These are phyloP conservation scores for Eublepharis macularius DNA, from an alignment of 2,113 vertebrate species.

Conservation along the genomic window DNA sequence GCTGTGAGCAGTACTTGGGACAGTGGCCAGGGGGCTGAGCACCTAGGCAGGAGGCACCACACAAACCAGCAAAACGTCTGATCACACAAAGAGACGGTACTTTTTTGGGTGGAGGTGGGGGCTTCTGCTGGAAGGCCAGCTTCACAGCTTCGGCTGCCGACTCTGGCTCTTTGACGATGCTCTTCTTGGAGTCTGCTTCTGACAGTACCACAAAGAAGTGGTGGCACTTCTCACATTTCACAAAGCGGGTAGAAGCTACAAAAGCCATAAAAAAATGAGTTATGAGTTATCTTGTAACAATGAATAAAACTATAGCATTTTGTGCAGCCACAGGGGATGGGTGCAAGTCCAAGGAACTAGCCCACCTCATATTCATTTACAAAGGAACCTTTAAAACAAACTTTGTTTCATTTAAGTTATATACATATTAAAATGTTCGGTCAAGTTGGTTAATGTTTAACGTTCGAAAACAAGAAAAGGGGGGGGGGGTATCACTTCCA, in stretches of 20 bases:
- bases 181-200: slow-evolving; percentile 96
- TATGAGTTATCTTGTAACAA: neutral
- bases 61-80: neutral
- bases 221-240: slow-evolving; percentile 98
- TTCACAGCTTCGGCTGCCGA: slow-evolving; percentile 94
- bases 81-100: slow-evolving; percentile 59
- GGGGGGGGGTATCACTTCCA: too few species aligned
- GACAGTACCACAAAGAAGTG: slow-evolving; percentile 99
- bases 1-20: too few species aligned
- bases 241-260: slow-evolving; percentile 94
- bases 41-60: too few species aligned
- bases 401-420: neutral
- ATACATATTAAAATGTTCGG: neutral
- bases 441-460: neutral
- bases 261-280: slow-evolving; percentile 28
- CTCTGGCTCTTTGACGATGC: slow-evolving; percentile 92
- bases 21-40: too few species aligned
- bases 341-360: neutral
- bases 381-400: neutral
- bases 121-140: slow-evolving; percentile 94
- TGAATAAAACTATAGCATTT: neutral
- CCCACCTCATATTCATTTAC: neutral
- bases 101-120: slow-evolving; percentile 96
- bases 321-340: neutral
- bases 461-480: too few species aligned